These are phyloP conservation scores for Melinopterus prodromus DNA, from an alignment of 2,888 invertebrate species.

Conservation along the genomic window DNA sequence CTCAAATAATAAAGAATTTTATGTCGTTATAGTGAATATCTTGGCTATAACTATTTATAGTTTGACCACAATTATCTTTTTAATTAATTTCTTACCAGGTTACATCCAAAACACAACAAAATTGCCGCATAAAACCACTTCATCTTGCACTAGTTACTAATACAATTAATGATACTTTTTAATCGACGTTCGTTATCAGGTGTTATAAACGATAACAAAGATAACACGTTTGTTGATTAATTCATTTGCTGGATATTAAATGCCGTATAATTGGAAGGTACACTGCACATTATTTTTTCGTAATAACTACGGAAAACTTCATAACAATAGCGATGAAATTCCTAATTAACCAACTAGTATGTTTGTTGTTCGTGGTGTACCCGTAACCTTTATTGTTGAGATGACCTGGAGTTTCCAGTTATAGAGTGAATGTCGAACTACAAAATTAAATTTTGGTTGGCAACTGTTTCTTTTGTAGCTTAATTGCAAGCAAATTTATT, in stretches of 20 bases:
- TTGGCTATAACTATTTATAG: neutral
- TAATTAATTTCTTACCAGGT: neutral
- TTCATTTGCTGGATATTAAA: neutral
- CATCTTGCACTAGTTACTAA: neutral
- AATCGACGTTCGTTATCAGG: neutral
- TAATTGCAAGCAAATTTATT: no score
- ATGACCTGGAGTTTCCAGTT: no score
- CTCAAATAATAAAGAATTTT: neutral
- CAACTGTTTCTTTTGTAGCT: no score
- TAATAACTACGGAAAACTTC: no score
- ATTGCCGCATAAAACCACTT: neutral
- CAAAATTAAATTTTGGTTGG: no score
- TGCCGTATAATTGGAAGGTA: no score
- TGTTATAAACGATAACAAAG: neutral
- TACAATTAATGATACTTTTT: neutral
- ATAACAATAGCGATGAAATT: no score
- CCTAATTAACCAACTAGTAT: no score
- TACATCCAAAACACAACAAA: neutral
- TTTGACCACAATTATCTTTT: neutral
- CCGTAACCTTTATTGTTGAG: no score
- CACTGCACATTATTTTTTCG: no score
- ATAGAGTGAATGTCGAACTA: no score
- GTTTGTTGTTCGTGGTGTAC: no score
- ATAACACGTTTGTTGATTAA: neutral
- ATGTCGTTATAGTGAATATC: neutral